Evolutionary conservation across 1,140 invertebrate species (phyloP), one percentile per base, ranked within the genome.

Genomic region (Bombus pascuorum): DNA sequence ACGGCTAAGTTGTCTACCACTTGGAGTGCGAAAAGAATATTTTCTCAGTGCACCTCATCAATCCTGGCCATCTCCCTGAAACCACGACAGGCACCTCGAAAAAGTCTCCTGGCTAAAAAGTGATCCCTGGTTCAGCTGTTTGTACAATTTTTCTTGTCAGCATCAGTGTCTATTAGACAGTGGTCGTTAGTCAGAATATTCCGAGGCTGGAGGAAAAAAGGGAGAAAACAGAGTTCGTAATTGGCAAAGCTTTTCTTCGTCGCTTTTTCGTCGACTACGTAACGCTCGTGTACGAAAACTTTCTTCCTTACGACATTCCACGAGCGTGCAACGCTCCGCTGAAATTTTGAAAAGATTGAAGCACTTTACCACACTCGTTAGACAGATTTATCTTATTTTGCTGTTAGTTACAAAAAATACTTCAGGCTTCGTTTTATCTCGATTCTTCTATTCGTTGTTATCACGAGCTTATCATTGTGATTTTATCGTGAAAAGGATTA

Each of bases 31-130:
- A 25, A n/a, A 34, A 22, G 72, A 80, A 72, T 86, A 81, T 90
- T 91, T 89, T 87, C 88, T 83, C 85, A 89, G 81, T 71, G 57
- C 89, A 81, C 75, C 65, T 84, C 85, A 89, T 91, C 87, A 87
- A 86, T 88, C 83, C 77, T 87, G 84, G 80, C 89, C 78, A 39
- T 57, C 76, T 34, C 57, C 57, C 59, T 76, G 76, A 82, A 87
- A 83, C 87, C 89, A 70, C 79, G 59, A 74, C 66, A 42, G 53
- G 57, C 73, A 71, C 83, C 76, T 73, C 65, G 32, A 75, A 44
- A 68, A 76, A 81, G 59, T 44, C 47, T 59, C 47, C 62, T 44
- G 62, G 76, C 78, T 82, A 86, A 87, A 92, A 89, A 81, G 86
- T 87, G 88, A 89, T 90, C 81, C 85, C 85, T 89, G 90, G 85